phyloP scores from a whole-genome alignment of 2,113 vertebrate species.

The Cryptotis parvus region DNA sequence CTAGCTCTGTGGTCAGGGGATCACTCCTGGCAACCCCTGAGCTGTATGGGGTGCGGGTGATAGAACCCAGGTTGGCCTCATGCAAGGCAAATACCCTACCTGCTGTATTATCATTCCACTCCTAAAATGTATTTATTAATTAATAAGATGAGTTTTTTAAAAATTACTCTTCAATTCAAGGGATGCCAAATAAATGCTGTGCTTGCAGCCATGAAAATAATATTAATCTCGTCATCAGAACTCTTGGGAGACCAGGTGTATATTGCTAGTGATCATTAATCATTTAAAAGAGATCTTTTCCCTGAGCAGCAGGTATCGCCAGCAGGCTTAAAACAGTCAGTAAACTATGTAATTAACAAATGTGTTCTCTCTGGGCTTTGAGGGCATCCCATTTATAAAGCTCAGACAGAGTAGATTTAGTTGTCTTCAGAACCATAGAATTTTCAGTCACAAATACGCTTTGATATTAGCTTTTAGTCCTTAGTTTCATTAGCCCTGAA shows the following conservation, averaged over 20 bases:
- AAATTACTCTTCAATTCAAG: neutral
- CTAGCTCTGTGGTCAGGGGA: too few species aligned
- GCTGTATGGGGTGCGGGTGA: too few species aligned
- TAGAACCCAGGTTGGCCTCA: too few species aligned
- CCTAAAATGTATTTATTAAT: neutral
- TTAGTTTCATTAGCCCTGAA: neutral
- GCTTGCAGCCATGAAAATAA: neutral
- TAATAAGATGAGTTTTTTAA: neutral
- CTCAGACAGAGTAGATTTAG: neutral
- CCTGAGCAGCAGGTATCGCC: neutral
- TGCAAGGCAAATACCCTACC: too few species aligned
- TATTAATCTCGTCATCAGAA: neutral
- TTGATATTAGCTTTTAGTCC: neutral
- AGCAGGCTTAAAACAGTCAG: neutral
- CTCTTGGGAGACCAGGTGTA: neutral
- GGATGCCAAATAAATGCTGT: neutral
- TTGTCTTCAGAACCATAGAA: neutral
- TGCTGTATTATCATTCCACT: too few species aligned
- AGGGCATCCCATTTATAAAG: neutral
- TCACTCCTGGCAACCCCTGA: too few species aligned
- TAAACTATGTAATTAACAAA: neutral
- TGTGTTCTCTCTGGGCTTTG: neutral
- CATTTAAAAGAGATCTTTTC: neutral
- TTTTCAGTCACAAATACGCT: neutral
- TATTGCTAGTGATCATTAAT: too few species aligned